Evolutionary conservation across 2,113 vertebrate genomes (phyloP), one percentile per base, ranked within the genome.

Genomic region (Orthochromis malagaraziensis): DNA sequence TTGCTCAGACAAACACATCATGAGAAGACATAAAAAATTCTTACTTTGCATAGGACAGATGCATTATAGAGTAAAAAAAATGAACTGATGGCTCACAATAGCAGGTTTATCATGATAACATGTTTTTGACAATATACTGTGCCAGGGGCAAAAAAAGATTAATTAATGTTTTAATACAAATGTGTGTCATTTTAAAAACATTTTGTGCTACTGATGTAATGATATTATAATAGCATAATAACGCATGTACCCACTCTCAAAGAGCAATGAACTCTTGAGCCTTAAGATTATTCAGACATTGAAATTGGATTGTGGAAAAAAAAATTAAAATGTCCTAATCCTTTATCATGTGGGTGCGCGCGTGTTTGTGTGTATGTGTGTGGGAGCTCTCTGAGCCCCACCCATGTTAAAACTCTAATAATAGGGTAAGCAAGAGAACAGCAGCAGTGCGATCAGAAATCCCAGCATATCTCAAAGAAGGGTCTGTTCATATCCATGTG

Each of bases 281-380:
- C 42, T 49, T 77, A 77, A 77, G 42, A 77, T 49, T 77, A 77
- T 77, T 49, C 26, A 49, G 9, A 77, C 70, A 49, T 12, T 77
- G 16, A 77, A 77, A 77, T 77, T 77, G 70, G 42, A 77, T 49
- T 77, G 42, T 77, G 70, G 21, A 7, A 73, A 73, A 73, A 73
- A 38, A 73, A 42, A 24, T 26, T 1, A 1, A 73, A 73, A 17
- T 47, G 12, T 31, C 16, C 70, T 75, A 49, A 49, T 75, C 70
- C 70, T 77, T 49, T 77, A 31, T 10, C 4, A 0, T 45, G 63
- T 24, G 63, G 0, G n/a, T 24, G 40, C 0, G 14, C 2, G 3
- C 26, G 54, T 1, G 54, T 12, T 12, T 2, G 5, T 9, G 2
- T 26, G 10, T 9, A 9, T 65, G 17, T 35, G 60, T 68, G 63